Conservation (phyloP, 2,113 vertebrate species). For the Vombatus ursinus region DNA sequence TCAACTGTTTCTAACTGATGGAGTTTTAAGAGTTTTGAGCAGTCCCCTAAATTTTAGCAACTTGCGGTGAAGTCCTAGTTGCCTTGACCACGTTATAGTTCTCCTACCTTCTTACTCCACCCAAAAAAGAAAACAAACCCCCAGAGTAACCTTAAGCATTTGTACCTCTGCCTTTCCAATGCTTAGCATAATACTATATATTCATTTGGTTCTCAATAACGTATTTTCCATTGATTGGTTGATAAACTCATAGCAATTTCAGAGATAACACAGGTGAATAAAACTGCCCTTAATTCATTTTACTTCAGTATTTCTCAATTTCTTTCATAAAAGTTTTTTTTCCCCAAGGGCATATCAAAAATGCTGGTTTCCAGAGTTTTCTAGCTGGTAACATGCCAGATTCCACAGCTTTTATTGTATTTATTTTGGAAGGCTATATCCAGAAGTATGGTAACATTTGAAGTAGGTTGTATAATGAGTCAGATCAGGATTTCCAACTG, state of each 20-base stretch:
- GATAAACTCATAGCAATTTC: not conserved
- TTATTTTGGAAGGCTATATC: not conserved
- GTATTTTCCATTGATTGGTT: not conserved
- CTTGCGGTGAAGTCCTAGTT: not conserved
- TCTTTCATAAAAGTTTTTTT: not conserved
- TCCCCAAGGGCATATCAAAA: not conserved
- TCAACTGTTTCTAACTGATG: not conserved
- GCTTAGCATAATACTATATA: not conserved
- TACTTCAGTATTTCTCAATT: not conserved
- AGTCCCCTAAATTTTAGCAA: not conserved
- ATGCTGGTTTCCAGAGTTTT: not conserved
- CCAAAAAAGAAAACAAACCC: not conserved
- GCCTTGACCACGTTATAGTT: not conserved
- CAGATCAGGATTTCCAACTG: not conserved
- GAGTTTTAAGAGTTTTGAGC: not conserved
- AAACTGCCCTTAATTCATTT: not conserved
- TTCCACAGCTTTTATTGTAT: not conserved
- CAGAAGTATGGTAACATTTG: not conserved
- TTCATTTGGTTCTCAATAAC: not conserved
- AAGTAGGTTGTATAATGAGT: not conserved
- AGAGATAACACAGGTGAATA: not conserved
- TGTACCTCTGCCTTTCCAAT: not conserved
- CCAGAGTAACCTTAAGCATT: not conserved
- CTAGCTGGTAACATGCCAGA: not conserved
- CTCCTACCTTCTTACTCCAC: not conserved